phyloP scores from a whole-genome alignment of 2,113 vertebrate genomes.

The Isichthys henryi region DNA sequence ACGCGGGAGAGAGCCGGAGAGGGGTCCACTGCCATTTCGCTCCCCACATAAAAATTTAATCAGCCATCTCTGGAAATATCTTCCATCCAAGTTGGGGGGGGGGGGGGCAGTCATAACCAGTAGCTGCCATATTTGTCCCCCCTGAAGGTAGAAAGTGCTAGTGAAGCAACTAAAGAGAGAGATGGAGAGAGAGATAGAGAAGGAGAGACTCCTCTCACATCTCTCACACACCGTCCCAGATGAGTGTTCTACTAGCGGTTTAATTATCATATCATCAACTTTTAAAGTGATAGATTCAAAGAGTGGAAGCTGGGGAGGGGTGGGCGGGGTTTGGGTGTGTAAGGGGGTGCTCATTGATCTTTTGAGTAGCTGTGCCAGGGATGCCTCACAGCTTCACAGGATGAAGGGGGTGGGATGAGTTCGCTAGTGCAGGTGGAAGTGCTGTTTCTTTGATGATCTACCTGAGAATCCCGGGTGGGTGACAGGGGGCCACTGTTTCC shows the following conservation, averaged over 20 bases:
- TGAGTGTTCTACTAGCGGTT: constrained; percentile 78
- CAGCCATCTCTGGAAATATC: constrained; percentile 60
- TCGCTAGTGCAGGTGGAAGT: background rate
- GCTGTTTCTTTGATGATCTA: background rate
- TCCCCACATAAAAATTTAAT: constrained; percentile 84
- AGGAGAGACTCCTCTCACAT: constrained; percentile 25
- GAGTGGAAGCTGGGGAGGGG: constrained; percentile 63
- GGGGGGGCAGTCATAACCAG: background rate
- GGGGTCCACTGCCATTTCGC: constrained; percentile 73
- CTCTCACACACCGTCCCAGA: constrained; percentile 68
- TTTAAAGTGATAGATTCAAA: constrained; percentile 57
- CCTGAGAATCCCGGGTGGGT: background rate
- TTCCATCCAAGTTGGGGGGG: constrained; percentile 27
- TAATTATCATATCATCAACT: constrained; percentile 81
- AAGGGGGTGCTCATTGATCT: constrained; percentile 35
- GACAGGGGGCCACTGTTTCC: background rate
- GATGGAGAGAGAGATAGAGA: constrained; percentile 1
- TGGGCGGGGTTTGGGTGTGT: constrained; percentile 23
- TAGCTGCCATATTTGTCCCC: background rate
- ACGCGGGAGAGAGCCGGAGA: constrained; percentile 83
- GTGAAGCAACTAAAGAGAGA: constrained; percentile 41
- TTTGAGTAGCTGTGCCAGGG: constrained; percentile 25
- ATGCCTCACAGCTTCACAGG: constrained; percentile 33
- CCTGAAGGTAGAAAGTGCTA: constrained; percentile 33
- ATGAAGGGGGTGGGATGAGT: background rate